Evolutionary conservation across 2,113 vertebrate species (phyloP).

Genomic region (Ptilonorhynchus violaceus): DNA sequence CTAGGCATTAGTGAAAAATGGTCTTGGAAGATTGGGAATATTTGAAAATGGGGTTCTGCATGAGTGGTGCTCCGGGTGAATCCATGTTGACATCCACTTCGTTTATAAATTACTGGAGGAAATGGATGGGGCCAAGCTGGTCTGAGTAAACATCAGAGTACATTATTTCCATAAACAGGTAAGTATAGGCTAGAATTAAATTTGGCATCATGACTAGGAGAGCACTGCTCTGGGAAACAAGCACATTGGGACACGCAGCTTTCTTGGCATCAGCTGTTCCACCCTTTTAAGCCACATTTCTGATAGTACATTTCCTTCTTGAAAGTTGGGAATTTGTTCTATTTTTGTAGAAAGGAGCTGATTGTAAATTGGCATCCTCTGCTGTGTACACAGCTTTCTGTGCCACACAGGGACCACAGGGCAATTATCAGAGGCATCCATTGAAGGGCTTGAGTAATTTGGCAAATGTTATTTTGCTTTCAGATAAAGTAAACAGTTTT

Average conservation of each 20-base stretch:
- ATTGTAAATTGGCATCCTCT: background rate
- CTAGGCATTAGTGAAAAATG: background rate
- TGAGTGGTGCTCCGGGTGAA: background rate
- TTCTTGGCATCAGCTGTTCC: background rate
- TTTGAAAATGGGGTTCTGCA: background rate
- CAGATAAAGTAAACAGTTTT: background rate
- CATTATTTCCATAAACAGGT: background rate
- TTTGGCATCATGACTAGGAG: background rate
- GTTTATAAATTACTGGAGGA: background rate
- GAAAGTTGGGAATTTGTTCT: background rate
- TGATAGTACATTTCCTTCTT: background rate
- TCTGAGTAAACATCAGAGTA: background rate
- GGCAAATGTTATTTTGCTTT: background rate
- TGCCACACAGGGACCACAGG: background rate
- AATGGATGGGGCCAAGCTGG: background rate
- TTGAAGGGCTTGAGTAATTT: background rate
- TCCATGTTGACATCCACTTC: background rate
- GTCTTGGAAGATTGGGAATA: background rate
- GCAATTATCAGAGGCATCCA: background rate
- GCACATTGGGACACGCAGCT: background rate
- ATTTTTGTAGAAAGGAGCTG: slow-evolving; percentile 5
- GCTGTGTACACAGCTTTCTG: background rate
- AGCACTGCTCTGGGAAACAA: background rate
- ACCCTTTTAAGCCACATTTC: background rate
- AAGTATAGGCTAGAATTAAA: background rate